Percentiles rank a stretch among this genome's conserved stretches.
Conservation (phyloP, 2,113 vertebrate species). For the Actenoides lindsayi region DNA sequence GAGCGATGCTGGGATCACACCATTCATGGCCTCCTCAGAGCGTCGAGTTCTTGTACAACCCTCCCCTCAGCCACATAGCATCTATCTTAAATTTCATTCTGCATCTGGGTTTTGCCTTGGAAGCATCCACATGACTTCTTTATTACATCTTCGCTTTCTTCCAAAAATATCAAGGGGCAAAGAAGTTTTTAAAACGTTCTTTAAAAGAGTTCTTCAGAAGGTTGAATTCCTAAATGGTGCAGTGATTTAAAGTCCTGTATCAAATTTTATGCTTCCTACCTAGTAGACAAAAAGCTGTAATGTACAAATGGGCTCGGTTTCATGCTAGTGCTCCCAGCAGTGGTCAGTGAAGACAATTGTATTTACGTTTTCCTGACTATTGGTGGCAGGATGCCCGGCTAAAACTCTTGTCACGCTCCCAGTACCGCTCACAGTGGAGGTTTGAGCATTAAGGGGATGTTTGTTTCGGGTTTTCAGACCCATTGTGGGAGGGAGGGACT, state of each 20-base stretch:
- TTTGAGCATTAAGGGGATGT: not conserved
- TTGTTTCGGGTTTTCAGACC: not conserved
- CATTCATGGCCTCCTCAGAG: not conserved
- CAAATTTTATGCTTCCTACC: not conserved
- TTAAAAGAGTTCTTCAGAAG: not conserved
- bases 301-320: not conserved
- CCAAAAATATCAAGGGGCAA: not conserved
- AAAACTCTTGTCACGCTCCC: not conserved
- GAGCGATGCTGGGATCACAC: not conserved
- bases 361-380: constrained; percentile 8
- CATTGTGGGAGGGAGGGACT: not conserved
- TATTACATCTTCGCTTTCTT: not conserved
- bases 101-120: not conserved
- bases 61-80: not conserved
- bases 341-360: constrained; percentile 22
- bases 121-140: not conserved
- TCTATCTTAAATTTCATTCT: not conserved
- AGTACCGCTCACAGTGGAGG: not conserved
- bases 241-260: not conserved
- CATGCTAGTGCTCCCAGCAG: not conserved
- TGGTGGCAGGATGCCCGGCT: constrained; percentile 46
- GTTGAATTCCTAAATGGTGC: not conserved
- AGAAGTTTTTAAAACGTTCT: not conserved
- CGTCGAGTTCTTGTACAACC: not conserved
- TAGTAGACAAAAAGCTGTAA: not conserved